Evolutionary conservation across 2,113 vertebrate genomes (phyloP), one percentile per base, ranked within the genome.

Genomic region (Riparia riparia): DNA sequence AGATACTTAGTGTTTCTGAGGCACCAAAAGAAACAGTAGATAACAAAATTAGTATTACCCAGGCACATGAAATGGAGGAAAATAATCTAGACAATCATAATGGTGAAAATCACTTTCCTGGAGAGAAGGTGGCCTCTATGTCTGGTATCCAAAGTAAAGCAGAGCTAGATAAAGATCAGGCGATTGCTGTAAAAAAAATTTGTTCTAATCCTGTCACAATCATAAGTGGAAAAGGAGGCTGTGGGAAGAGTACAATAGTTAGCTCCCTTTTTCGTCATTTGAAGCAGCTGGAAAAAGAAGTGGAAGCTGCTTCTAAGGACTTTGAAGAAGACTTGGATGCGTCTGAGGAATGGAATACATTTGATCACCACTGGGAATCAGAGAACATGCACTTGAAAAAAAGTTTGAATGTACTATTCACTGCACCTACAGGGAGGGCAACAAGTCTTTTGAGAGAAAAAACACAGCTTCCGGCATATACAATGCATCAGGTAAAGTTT

Each of bases 141-240:
- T 42, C 44, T 69, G 47, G 69, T 96, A 71, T 16, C 60, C 26
- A 66, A 6, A 51, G 16, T 42, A 76, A 92, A 13, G 37, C 51
- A 49, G 90, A 93, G 2, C 63, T 98, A 65, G 98, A 99, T 63
- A 73, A 18, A n/a, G 98, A 98, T 86, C 99, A 99, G 47, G 56
- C 97, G 63, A 94, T 57, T 34, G 99, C 98, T 51, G 26, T 98
- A 58, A 41, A 97, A 83, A 98, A 98, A 97, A 98, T 99, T 61
- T 98, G 98, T 82, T 89, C 94, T 72, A 98, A 98, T 80, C 97
- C 98, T 17, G 98, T 99, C 77, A 99, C 98, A 0, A 88, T 99
- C 79, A 96, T 99, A 85, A 99, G 98, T 79, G 99, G 98, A 42
- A 99, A 99, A 92, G 99, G 98, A 14, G 99, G 99, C 28, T 98